A percentile compares a stretch with the other conserved stretches of the same genome.
phyloP scores from a whole-genome alignment of 2,797 vertebrate genomes.

The Xiphophorus birchmanni region DNA sequence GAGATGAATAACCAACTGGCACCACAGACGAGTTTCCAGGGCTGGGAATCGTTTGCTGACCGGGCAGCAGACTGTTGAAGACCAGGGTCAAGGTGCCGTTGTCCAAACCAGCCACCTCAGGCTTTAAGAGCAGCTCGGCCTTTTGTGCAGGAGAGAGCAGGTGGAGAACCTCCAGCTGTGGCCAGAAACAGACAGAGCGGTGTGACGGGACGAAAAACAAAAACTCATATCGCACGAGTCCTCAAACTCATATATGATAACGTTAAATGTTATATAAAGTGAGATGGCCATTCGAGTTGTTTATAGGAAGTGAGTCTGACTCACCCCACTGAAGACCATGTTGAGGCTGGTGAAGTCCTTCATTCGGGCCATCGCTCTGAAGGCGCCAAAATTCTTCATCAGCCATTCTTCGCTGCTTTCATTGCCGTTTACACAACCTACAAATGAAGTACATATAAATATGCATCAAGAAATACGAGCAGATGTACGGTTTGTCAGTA shows the following conservation, averaged over 20 bases:
- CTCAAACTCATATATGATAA: too few relatives aligned
- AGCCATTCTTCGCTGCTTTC: constrained; percentile 78
- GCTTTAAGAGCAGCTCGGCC: constrained; percentile 76
- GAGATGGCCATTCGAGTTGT: background rate
- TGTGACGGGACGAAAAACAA: background rate
- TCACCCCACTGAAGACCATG: constrained; percentile 80
- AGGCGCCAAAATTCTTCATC: constrained; percentile 82
- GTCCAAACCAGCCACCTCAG: constrained; percentile 64
- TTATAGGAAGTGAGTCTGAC: constrained; percentile 16
- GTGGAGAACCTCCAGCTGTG: constrained; percentile 80
- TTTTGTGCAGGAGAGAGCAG: constrained; percentile 78
- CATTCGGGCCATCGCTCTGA: constrained; percentile 72
- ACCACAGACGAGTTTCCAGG: constrained; percentile 9
- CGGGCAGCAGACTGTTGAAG: constrained; percentile 70
- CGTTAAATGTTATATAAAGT: background rate
- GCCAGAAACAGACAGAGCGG: background rate
- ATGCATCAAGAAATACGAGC: background rate
- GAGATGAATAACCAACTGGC: constrained; percentile 14
- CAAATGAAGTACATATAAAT: constrained; percentile 3
- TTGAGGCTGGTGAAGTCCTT: constrained; percentile 77
- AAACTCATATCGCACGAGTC: too few relatives aligned
- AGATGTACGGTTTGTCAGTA: background rate
- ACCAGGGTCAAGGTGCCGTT: constrained; percentile 70
- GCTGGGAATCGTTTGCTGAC: constrained; percentile 5
- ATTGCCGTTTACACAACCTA: constrained; percentile 72